Evolutionary conservation across 2,888 invertebrate genomes (phyloP).

Genomic region (Tetanocera ferruginea): DNA sequence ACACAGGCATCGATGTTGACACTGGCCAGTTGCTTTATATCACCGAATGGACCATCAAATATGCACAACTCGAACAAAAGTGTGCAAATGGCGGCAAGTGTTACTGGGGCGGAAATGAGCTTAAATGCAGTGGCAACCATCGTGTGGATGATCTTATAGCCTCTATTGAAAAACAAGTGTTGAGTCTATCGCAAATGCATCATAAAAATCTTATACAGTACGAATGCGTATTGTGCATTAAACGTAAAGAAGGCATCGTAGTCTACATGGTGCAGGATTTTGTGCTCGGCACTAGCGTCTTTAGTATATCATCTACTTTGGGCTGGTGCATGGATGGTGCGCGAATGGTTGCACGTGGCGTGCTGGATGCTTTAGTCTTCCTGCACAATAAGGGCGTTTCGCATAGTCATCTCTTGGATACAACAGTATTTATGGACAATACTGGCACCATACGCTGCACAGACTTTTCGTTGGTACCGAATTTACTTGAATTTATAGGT

Average conservation of each 20-base stretch:
- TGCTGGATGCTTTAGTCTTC: constrained; percentile 82
- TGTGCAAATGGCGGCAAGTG: constrained; percentile 64
- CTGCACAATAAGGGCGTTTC: constrained; percentile 86
- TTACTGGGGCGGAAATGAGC: constrained; percentile 60
- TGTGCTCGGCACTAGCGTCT: constrained; percentile 70
- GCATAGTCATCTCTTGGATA: constrained; percentile 84
- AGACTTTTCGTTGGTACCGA: constrained; percentile 67
- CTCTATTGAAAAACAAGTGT: constrained; percentile 83
- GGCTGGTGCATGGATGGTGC: constrained; percentile 71
- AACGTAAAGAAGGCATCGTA: constrained; percentile 75
- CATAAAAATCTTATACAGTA: constrained; percentile 83
- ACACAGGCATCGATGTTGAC: constrained; percentile 81
- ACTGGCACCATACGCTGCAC: constrained; percentile 71
- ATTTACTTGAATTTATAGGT: constrained; percentile 64
- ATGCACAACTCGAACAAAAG: constrained; percentile 66
- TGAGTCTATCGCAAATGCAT: constrained; percentile 77
- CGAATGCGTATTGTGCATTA: constrained; percentile 77
- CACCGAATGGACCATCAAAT: constrained; percentile 81
- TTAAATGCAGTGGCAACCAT: constrained; percentile 65
- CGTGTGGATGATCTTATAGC: constrained; percentile 66
- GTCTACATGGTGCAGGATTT: constrained; percentile 81
- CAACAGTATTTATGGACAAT: constrained; percentile 80
- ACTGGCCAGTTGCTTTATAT: constrained; percentile 80
- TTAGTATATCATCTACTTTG: constrained; percentile 63
- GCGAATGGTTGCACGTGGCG: constrained; percentile 75